phyloP scores from a whole-genome alignment of 2,888 invertebrate species.

The Alitta virens region DNA sequence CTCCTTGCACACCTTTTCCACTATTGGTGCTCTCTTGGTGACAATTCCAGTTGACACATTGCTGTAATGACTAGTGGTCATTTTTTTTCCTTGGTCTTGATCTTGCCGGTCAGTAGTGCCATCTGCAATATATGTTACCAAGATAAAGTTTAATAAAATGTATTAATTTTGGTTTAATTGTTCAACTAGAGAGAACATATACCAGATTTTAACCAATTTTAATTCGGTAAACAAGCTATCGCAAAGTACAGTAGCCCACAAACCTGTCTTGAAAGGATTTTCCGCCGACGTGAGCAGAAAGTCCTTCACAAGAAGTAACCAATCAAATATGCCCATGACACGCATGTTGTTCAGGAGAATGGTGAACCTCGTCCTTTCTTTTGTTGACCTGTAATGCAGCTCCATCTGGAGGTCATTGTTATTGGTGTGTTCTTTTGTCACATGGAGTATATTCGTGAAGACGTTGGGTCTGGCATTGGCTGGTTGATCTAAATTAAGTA shows the following conservation, averaged over 20 bases:
- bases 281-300: constrained; percentile 66
- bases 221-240: too few species aligned
- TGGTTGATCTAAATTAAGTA: constrained; percentile 60
- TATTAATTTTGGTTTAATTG: not conserved
- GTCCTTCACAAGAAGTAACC: constrained; percentile 82
- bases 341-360: constrained; percentile 91
- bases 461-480: constrained; percentile 77
- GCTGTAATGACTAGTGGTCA: constrained; percentile 11
- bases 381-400: constrained; percentile 62
- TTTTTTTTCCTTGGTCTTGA: not conserved
- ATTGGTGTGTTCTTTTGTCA: constrained; percentile 27
- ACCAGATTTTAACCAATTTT: not conserved
- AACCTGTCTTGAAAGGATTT: constrained; percentile 37
- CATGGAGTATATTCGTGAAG: constrained; percentile 81
- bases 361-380: constrained; percentile 74
- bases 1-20: constrained; percentile 44
- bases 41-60: constrained; percentile 55
- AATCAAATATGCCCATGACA: constrained; percentile 88
- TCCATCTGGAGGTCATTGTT: constrained; percentile 58
- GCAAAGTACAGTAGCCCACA: too few species aligned
- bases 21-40: constrained; percentile 56
- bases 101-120: too few species aligned
- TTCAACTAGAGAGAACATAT: not conserved
- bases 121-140: too few species aligned
- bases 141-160: too few species aligned